Base-by-base conservation (phyloP, 2,888 invertebrate genomes). In the Aphidoletes aphidimyza region DNA sequence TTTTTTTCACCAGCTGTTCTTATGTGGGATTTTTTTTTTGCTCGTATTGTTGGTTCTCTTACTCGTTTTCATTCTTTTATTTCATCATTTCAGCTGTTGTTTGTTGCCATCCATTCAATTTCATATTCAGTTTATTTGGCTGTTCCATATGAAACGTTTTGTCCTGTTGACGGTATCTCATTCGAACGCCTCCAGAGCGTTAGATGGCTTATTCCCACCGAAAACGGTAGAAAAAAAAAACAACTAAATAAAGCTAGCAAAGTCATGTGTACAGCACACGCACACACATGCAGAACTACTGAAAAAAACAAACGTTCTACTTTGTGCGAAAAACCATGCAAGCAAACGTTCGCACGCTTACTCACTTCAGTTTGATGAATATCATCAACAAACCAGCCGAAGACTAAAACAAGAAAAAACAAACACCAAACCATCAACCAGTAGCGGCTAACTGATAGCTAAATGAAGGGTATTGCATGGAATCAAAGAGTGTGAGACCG, bases 281-380 rank as follows among this genome's bases (percentile, higher is more conserved):
- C 34, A 78, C 34, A 78, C 34, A 36, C 22, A 54, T 19, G 6
- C 22, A n/a, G n/a, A n/a, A n/a, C n/a, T n/a, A n/a, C n/a, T n/a
- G n/a, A n/a, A n/a, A n/a, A n/a, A n/a, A n/a, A n/a, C n/a, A n/a
- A n/a, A n/a, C n/a, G n/a, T n/a, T n/a, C n/a, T n/a, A n/a, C n/a
- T n/a, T n/a, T n/a, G n/a, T n/a, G n/a, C 22, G 22, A 54, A 54
- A 54, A 54, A 26, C 9, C 49, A 49, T 42, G 42, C 42, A 19
- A 47, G 47, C 47, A 6, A 47, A 17, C 8, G 11, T 11, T 22
- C 5, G 26, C 5, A 81, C 17, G 37, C 36, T 37, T 17, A 6
- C 37, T 36, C 81, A 81, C 81, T 37, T 81, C 81, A 81, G 0
- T 37, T 81, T 81, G 81, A 81, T 81, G 81, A 37, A 81, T 81